Conservation (phyloP, 2,888 invertebrate genomes). For the Fragum sueziense region DNA sequence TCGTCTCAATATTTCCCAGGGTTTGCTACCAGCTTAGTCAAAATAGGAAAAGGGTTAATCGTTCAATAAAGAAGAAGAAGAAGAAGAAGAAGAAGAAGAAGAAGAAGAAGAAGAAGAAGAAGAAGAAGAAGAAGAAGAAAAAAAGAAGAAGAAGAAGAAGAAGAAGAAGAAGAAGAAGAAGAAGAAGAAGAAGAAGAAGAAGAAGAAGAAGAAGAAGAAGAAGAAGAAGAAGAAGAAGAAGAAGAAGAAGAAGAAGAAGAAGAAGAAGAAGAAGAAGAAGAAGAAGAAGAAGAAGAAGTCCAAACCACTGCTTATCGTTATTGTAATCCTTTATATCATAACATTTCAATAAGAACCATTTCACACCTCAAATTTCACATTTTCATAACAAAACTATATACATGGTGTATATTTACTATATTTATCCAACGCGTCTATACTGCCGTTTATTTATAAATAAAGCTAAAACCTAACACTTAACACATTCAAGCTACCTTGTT, state of each 20-base stretch:
- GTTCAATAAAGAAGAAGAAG: too few relatives aligned
- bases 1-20: background rate
- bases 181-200: too few relatives aligned
- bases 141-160: conserved; percentile 13
- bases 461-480: background rate
- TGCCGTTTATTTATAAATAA: background rate
- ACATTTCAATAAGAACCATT: background rate
- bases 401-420: background rate
- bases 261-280: too few relatives aligned
- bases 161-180: background rate
- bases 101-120: conserved; percentile 10
- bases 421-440: too few relatives aligned
- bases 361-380: background rate
- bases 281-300: background rate
- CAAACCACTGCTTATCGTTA: background rate
- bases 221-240: background rate
- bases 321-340: background rate
- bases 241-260: too few relatives aligned
- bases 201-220: too few relatives aligned
- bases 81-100: background rate
- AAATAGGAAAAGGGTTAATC: too few relatives aligned
- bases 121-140: conserved; percentile 20
- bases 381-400: background rate
- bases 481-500: background rate
- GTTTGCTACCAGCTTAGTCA: background rate